Conservation (phyloP, 2,888 invertebrate species). For the Griposia aprilina region DNA sequence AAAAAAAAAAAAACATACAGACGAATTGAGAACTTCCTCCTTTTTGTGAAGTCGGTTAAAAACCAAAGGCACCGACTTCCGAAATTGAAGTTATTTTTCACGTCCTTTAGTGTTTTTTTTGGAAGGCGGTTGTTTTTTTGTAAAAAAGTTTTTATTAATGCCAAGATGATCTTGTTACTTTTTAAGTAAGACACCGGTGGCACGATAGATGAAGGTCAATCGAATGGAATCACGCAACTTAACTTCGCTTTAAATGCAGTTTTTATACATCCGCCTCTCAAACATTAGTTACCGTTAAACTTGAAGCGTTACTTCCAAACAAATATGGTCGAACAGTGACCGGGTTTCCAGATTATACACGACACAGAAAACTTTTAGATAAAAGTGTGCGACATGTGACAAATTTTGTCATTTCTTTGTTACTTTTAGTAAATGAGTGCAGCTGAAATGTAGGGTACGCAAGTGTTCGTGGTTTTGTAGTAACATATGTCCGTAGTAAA, state of each 20-base stretch:
- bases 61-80: too few species aligned
- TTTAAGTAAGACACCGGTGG: not conserved
- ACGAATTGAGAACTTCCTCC: too few species aligned
- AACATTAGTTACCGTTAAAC: constrained; percentile 57
- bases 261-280: constrained; percentile 32
- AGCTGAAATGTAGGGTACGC: constrained; percentile 26
- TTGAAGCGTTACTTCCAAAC: constrained; percentile 38
- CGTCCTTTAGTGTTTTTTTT: too few species aligned
- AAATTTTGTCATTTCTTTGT: constrained; percentile 50
- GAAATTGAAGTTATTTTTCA: too few species aligned
- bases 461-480: not conserved
- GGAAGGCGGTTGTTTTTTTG: too few species aligned
- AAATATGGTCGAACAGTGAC: constrained; percentile 54
- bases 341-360: constrained; percentile 54
- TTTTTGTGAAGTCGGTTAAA: too few species aligned
- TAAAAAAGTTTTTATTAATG: not conserved
- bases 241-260: constrained; percentile 43
- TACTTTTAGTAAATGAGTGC: constrained; percentile 30
- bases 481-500: constrained; percentile 8
- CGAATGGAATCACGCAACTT: not conserved
- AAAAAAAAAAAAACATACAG: too few species aligned
- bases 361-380: constrained; percentile 55
- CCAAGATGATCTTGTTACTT: not conserved
- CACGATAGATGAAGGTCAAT: not conserved
- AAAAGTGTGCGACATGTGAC: constrained; percentile 49